Evolutionary conservation across 2,888 invertebrate species (phyloP), one percentile per base, ranked within the genome.

Genomic region (Dione juno): DNA sequence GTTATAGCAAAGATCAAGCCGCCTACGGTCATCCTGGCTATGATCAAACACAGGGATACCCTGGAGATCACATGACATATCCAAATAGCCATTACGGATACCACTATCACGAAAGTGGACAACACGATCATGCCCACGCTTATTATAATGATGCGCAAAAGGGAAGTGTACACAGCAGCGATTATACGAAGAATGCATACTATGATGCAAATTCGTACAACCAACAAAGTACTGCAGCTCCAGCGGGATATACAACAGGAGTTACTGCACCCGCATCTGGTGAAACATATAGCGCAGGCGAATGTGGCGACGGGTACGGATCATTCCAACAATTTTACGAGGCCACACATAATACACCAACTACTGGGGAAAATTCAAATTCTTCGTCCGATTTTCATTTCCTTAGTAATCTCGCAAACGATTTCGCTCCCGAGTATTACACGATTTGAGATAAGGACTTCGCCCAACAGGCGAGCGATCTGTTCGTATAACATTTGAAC

Each of bases 381-480:
- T 97, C 97, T 85, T 97, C 97, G n/a, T 97, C 98, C 41, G 98
- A 98, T 89, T 98, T 98, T 90, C 98, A 98, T 88, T 98, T 98
- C 87, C 94, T 98, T 75, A 97, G 97, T 90, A 98, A 97, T 87
- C 94, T 98, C 83, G 97, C 98, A 75, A 98, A 97, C 87, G 98
- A 98, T 87, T 98, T 98, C 87, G 97, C 97, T 21, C 98, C 98
- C 10, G 98, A 98, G 88, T 98, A 98, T 88, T 98, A 98, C 88
- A 93, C 93, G 85, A 94, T 94, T 89, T 94, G 93, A 93, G 93
- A 93, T 84, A 93, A 93, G 92, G 93, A 93, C 81, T 90, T 92
- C 85, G 90, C 88, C 89, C 93, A 93, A 80, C 91, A 92, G 88
- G 89, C 93, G 84, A 90, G 88, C 82, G 86, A 93, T 88, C 87